Conservation (phyloP, 1,140 invertebrate species). For the Drosophila paulistorum region DNA sequence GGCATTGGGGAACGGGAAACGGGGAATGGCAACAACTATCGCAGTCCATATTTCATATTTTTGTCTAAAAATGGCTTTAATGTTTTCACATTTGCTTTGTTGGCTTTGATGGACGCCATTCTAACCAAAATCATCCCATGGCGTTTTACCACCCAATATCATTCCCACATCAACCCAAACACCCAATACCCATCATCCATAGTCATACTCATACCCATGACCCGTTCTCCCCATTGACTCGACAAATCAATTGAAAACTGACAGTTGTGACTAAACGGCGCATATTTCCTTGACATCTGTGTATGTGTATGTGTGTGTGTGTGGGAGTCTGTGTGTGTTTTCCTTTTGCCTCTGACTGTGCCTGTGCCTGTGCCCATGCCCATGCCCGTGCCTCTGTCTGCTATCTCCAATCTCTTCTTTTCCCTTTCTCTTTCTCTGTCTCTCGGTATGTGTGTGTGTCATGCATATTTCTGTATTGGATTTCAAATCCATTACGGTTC, state of each 20-base stretch:
- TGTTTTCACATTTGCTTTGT: conserved; percentile 81
- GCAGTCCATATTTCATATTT: conserved; percentile 59
- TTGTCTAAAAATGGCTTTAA: conserved; percentile 73
- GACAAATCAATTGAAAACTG: conserved; percentile 81
- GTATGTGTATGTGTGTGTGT: conserved; percentile 50
- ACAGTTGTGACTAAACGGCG: conserved; percentile 80
- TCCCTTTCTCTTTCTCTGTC: background rate
- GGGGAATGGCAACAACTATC: conserved; percentile 48
- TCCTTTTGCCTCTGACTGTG: conserved; percentile 26
- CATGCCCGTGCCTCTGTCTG: conserved; percentile 36
- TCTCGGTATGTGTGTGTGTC: conserved; percentile 45
- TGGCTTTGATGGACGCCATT: conserved; percentile 72
- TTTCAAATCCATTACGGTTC: conserved; percentile 75
- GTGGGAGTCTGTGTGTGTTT: conserved; percentile 22
- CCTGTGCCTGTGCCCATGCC: too few species aligned
- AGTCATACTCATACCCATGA: background rate
- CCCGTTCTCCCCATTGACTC: conserved; percentile 41
- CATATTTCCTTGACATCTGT: conserved; percentile 80
- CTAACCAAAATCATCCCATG: background rate
- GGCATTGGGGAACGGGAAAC: conserved; percentile 33
- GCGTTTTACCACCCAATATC: background rate
- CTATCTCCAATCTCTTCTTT: background rate
- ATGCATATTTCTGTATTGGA: conserved; percentile 80
- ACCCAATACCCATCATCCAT: background rate
- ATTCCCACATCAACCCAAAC: too few species aligned